Evolutionary conservation across 2,797 vertebrate species (phyloP).

Genomic region (Syndactyla subalaris): DNA sequence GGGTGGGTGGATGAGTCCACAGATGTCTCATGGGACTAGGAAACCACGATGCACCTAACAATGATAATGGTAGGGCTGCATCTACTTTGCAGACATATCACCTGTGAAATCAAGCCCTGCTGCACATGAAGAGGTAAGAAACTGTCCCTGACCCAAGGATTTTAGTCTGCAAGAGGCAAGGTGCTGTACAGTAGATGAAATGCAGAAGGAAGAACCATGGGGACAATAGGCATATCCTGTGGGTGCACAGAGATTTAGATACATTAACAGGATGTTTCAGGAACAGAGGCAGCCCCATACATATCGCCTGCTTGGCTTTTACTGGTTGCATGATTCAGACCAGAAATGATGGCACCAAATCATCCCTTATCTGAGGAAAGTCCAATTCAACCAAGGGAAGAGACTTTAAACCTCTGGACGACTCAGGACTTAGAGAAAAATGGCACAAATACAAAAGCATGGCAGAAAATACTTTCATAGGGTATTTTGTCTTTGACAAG

Average conservation of each 20-base stretch:
- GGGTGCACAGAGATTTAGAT: neutral
- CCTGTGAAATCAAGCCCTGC: neutral
- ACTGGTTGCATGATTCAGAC: neutral
- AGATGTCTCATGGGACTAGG: fast-evolving
- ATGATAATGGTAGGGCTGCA: neutral
- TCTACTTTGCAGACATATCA: neutral
- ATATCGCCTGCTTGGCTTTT: neutral
- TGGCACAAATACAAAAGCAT: neutral
- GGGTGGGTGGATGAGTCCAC: neutral
- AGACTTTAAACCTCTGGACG: neutral
- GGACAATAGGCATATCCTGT: neutral
- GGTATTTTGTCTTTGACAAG: neutral
- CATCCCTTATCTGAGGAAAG: neutral
- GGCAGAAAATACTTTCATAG: neutral
- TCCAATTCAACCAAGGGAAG: neutral
- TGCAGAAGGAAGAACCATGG: neutral
- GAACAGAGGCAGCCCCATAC: neutral
- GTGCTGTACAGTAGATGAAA: neutral
- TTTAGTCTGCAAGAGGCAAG: neutral
- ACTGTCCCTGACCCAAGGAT: neutral
- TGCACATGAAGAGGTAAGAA: neutral
- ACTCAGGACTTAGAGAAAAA: neutral
- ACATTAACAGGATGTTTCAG: neutral
- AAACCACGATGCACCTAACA: fast-evolving
- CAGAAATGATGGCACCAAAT: neutral